These are phyloP conservation scores for Cheilosia vernalis DNA, from an alignment of 2,888 invertebrate species.

Conservation along the genomic window DNA sequence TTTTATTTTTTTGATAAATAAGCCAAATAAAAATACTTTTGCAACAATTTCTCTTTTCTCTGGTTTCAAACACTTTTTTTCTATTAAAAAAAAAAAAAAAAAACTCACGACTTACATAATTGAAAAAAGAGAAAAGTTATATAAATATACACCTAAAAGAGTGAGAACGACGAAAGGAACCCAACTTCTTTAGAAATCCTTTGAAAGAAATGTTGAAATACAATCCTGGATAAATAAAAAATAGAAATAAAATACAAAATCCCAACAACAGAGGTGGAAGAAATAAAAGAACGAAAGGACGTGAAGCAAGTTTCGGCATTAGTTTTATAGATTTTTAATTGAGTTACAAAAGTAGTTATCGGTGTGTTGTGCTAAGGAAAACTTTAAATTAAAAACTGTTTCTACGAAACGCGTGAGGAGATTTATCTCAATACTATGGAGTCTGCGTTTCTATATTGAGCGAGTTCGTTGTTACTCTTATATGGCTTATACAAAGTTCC, in stretches of 20 bases:
- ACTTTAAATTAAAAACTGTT: conserved; percentile 64
- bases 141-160: not conserved
- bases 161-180: conserved; percentile 7
- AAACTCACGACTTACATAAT: not conserved
- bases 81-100: not conserved
- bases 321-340: conserved; percentile 67
- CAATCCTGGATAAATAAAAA: not conserved
- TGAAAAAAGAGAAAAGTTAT: not conserved
- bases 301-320: not conserved
- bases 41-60: conserved; percentile 33
- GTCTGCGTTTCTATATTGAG: not conserved
- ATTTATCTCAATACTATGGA: conserved; percentile 33
- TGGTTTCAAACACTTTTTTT: conserved; percentile 4
- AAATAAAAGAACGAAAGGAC: not conserved
- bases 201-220: conserved; percentile 29
- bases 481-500: too few species aligned
- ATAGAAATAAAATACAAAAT: not conserved
- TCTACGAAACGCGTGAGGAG: conserved; percentile 25
- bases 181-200: conserved; percentile 39
- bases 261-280: not conserved
- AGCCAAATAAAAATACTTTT: conserved; percentile 12
- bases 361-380: conserved; percentile 46
- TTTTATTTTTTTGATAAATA: conserved; percentile 24
- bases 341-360: conserved; percentile 67
- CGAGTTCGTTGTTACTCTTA: too few species aligned